These are phyloP conservation scores for Ectropis crepuscularia DNA, from an alignment of 2,888 invertebrate species.

Conservation along the genomic window DNA sequence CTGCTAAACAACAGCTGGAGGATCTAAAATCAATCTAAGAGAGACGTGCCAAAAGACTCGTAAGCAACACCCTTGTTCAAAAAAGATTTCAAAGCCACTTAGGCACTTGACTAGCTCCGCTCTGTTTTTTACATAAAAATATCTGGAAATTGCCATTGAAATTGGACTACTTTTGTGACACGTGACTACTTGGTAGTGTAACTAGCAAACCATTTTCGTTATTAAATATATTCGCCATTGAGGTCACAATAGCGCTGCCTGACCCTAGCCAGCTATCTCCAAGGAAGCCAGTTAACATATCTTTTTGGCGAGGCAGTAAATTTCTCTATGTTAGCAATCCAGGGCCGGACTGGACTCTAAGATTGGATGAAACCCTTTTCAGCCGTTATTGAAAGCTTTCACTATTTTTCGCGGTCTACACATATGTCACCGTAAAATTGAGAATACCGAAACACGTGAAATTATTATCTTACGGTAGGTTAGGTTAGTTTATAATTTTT, in stretches of 20 bases:
- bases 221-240: constrained; percentile 19
- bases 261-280: constrained; percentile 21
- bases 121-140: no score
- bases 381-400: not conserved
- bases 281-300: constrained; percentile 25
- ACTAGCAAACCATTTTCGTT: not conserved
- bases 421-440: no score
- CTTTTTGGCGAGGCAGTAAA: constrained; percentile 27
- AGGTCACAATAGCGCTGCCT: constrained; percentile 16
- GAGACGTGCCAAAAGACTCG: no score
- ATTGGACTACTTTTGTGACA: not conserved
- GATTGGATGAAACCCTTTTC: constrained; percentile 1
- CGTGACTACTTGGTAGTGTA: no score
- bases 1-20: no score
- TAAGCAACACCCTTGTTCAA: no score
- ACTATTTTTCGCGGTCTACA: not conserved
- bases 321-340: constrained; percentile 19
- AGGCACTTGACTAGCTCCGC: no score
- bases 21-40: no score
- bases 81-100: no score
- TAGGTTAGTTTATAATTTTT: no score
- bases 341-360: constrained; percentile 12
- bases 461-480: no score
- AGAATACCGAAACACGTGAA: no score
- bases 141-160: not conserved